Percentiles rank a stretch among this genome's conserved stretches.
Evolutionary conservation across 2,113 vertebrate species (phyloP).

Genomic region (Oenanthe melanoleuca): DNA sequence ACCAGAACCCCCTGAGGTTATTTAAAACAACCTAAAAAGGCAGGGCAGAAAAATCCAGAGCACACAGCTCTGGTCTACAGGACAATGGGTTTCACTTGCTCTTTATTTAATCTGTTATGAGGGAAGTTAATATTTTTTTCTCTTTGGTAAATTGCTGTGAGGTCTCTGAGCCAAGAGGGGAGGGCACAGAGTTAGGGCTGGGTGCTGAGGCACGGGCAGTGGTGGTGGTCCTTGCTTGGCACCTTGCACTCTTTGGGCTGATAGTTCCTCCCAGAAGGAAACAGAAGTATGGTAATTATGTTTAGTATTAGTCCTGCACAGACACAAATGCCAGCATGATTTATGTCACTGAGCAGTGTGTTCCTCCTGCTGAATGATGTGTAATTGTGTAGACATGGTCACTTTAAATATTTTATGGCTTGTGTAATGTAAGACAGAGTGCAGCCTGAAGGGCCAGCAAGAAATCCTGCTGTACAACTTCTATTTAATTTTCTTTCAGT

Average conservation of each 20-base stretch:
- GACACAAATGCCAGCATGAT: conserved; percentile 25
- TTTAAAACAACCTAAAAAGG: neutral
- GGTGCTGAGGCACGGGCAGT: no score
- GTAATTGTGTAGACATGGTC: conserved; percentile 57
- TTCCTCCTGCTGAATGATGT: conserved; percentile 44
- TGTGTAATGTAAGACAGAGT: conserved; percentile 28
- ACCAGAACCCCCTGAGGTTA: neutral
- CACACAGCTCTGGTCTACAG: neutral
- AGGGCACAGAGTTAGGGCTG: neutral
- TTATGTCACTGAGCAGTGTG: conserved; percentile 27
- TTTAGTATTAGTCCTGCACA: conserved; percentile 1
- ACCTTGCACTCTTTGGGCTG: neutral
- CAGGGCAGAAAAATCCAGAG: neutral
- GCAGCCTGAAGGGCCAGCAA: conserved; percentile 39
- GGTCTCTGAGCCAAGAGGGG: neutral
- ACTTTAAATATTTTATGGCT: conserved; percentile 73
- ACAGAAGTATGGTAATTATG: neutral
- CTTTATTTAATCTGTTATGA: neutral
- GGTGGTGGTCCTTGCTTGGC: neutral
- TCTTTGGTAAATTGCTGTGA: neutral
- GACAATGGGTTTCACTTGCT: neutral
- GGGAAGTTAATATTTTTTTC: neutral
- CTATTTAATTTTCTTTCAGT: conserved; percentile 53
- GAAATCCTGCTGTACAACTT: conserved; percentile 44
- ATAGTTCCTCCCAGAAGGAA: neutral